Evolutionary conservation across 64 coral and sea anemone genomes (phyloP), one percentile per base, ranked within the genome.

Genomic region (Exaiptasia diaphana): DNA sequence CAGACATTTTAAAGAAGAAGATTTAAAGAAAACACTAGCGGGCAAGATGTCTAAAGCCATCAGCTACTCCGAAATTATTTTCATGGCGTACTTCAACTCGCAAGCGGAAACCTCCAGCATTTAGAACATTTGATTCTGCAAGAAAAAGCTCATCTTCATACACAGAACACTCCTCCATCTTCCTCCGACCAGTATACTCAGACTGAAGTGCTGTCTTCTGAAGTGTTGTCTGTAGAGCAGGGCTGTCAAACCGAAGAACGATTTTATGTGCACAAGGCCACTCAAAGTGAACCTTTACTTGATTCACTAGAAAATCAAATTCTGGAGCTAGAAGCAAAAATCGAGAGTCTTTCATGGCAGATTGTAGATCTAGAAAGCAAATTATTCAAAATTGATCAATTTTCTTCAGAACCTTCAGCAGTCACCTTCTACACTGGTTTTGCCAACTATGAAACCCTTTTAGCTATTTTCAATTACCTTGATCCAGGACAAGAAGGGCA

Each of bases 1-100:
- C 26, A 46, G 37, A 24, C 82, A 85, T 85, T 85, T 85, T 37
- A 72, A 70, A 44, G 50, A 54, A 9, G 54, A 67, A 37, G n/a
- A 64, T 46, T 67, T 67, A 10, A 67, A 67, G 35, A 31, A 38
- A 67, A 67, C 62, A 28, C 20, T 67, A 7, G 27, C 62, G 4
- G 62, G 62, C 62, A 67, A 67, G 26, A 38, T 67, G 62, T 30
- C 35, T 67, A 14, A 24, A n/a, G 26, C 4, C 62, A 5, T 7
- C 4, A 28, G 15, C 35, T 34, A 18, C 33, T 28, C 62, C 62
- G 24, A 28, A 21, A 30, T 21, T 26, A 67, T 67, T 67, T 27
- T 26, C 2, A 11, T 67, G 62, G 62, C 56, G 77, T n/a, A 67
- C 58, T 26, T 79, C 76, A 0, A 53, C 76, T 2, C 76, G 33